Evolutionary conservation across 2,113 vertebrate genomes (phyloP).

Genomic region (Myrmophylax atrothorax): DNA sequence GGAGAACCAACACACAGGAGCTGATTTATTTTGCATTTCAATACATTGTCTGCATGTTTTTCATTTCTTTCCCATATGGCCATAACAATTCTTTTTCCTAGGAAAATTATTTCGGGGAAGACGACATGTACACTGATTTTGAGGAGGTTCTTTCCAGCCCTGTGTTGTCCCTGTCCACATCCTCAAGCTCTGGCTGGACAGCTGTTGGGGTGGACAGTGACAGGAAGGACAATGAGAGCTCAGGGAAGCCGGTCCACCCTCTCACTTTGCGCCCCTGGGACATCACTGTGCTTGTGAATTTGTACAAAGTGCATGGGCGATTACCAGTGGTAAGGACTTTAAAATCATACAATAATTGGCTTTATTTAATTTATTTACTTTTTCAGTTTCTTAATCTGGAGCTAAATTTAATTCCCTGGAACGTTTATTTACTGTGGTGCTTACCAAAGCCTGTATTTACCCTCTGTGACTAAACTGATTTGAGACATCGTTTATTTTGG

Average conservation of each 20-base stretch:
- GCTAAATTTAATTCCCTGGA: background rate
- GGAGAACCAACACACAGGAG: background rate
- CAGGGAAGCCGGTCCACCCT: constrained; percentile 80
- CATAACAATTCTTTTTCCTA: constrained; percentile 40
- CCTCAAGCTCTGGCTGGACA: constrained; percentile 92
- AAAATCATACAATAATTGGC: background rate
- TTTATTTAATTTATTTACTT: background rate
- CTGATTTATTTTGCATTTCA: background rate
- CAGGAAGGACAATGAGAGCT: constrained; percentile 75
- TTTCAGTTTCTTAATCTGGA: background rate
- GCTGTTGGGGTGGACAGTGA: constrained; percentile 87
- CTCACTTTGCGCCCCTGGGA: constrained; percentile 93
- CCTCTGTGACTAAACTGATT: background rate
- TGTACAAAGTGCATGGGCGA: constrained; percentile 94
- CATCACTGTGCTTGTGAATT: constrained; percentile 94
- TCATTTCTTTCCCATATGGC: background rate
- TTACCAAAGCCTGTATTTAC: background rate
- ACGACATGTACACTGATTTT: constrained; percentile 98
- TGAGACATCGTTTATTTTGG: background rate
- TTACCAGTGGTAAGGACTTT: constrained; percentile 87
- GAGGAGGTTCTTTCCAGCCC: constrained; percentile 92
- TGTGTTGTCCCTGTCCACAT: constrained; percentile 88
- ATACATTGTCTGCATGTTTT: background rate
- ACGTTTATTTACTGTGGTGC: background rate
- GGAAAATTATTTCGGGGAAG: constrained; percentile 99